Evolutionary conservation across 2,888 invertebrate species (phyloP), one percentile per base, ranked within the genome.

Genomic region (Lasioglossum marginatum): DNA sequence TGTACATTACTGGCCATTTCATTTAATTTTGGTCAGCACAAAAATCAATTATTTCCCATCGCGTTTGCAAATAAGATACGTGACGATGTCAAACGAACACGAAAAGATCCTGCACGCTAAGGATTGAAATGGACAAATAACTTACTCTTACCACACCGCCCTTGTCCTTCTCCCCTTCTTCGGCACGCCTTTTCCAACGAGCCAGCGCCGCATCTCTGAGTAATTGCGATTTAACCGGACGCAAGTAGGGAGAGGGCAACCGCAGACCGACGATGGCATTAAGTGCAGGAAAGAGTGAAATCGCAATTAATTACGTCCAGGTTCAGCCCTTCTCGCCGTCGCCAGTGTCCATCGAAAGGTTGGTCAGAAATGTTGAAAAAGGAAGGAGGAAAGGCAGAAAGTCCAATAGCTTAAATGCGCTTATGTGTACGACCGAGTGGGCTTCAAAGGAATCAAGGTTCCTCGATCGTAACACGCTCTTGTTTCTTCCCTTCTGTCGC

Each of bases 281-380:
- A 93, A 93, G 92, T 91, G 93, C 92, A 93, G 92, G 91, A 94
- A 94, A 92, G 93, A 93, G 93, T 92, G 92, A 93, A 94, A 93
- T 94, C 92, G 93, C 92, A 93, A 94, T 94, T 94, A 94, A 94
- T 94, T 94, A 93, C 93, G 92, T 92, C 88, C 89, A 85, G 81
- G 72, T 82, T 86, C 85, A 71, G 85, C 90, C 87, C 88, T 85
- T 86, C 86, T 87, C 85, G 75, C 72, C 83, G 87, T 88, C 86
- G 80, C 79, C 85, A 66, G 79, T 90, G 83, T 88, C 84, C 88
- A 87, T 84, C 88, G 80, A 88, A 87, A 87, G 87, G 82, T 81
- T 76, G 84, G 87, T 84, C 89, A 88, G 89, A 88, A 85, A 89
- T 86, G 89, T 81, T 79, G 78, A 75, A 81, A 75, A 40, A 48